Evolutionary conservation across 2,797 vertebrate genomes (phyloP).

Genomic region (Crax fasciolata): DNA sequence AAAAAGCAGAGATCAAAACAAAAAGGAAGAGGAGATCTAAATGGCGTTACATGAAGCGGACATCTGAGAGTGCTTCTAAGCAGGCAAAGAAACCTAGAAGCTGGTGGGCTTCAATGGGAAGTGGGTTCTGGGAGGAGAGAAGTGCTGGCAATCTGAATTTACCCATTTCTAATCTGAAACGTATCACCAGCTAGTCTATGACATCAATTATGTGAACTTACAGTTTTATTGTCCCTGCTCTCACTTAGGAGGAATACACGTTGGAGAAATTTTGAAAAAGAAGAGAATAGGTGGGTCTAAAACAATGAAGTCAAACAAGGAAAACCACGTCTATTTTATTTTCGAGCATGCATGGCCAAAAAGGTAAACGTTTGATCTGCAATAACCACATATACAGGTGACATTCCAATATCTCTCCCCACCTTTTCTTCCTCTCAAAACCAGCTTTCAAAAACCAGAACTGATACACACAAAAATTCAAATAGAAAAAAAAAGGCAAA

Average conservation of each 20-base stretch:
- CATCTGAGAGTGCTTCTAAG: background rate
- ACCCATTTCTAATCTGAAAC: background rate
- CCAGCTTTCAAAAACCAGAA: background rate
- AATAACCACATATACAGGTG: background rate
- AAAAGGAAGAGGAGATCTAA: background rate
- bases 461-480: background rate
- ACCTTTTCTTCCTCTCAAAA: background rate
- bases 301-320: background rate
- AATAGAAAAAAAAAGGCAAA: background rate
- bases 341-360: background rate
- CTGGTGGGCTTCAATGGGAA: background rate
- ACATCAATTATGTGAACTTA: background rate
- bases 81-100: background rate
- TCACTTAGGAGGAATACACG: background rate
- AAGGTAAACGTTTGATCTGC: accelerated
- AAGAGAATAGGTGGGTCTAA: background rate
- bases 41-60: too few species aligned
- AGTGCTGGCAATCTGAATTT: background rate
- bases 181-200: background rate
- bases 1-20: background rate
- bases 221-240: background rate
- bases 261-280: background rate
- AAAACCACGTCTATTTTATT: background rate
- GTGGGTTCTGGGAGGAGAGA: background rate
- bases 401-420: background rate